These are phyloP conservation scores for Pseudopodoces humilis DNA, from an alignment of 2,113 vertebrate species.

Conservation along the genomic window DNA sequence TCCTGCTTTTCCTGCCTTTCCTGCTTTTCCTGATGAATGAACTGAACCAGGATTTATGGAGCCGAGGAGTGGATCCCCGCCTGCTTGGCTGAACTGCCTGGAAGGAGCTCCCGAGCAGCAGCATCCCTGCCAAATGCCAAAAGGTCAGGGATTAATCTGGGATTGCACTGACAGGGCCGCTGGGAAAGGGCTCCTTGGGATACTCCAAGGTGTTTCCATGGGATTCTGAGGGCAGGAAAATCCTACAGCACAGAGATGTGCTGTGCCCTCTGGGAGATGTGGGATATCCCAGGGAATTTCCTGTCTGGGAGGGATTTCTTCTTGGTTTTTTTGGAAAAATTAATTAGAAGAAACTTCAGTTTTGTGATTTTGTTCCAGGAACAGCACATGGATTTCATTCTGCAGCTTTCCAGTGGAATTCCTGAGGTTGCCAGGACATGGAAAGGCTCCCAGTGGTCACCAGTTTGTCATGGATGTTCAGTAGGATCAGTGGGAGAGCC, in stretches of 20 bases:
- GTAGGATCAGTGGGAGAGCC: not conserved
- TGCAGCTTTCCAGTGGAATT: not conserved
- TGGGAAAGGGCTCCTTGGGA: not conserved
- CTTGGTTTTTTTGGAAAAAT: not conserved
- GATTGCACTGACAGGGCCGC: not conserved
- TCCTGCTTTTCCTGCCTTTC: not conserved
- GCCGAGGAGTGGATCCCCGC: not conserved
- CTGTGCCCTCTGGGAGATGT: rapidly evolving
- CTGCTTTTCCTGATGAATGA: not conserved
- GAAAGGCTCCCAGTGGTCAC: too few species aligned
- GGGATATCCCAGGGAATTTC: not conserved
- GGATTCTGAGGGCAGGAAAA: not conserved
- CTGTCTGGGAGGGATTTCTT: not conserved
- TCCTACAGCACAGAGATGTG: not conserved
- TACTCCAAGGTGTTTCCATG: rapidly evolving
- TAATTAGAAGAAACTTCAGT: not conserved
- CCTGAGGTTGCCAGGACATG: not conserved
- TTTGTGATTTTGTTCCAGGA: not conserved
- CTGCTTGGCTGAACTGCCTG: not conserved
- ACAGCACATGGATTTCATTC: not conserved
- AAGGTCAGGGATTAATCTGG: not conserved
- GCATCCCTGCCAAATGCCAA: not conserved
- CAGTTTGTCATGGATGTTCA: rapidly evolving
- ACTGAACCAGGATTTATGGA: not conserved
- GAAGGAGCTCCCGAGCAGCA: not conserved